Conservation (phyloP, 2,113 vertebrate genomes). For the Vombatus ursinus region DNA sequence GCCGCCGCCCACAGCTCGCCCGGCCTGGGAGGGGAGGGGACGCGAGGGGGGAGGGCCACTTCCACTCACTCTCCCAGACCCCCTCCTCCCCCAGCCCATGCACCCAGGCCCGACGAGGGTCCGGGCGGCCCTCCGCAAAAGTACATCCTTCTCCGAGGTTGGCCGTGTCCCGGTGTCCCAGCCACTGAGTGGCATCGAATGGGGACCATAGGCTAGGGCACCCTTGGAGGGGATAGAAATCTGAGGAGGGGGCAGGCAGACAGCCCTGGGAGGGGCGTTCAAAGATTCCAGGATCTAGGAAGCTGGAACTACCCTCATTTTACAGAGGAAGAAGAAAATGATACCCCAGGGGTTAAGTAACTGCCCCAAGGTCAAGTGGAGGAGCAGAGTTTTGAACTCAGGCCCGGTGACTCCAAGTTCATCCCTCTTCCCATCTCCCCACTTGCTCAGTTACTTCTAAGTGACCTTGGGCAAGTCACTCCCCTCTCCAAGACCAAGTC, state of each 20-base stretch:
- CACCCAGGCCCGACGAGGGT: neutral
- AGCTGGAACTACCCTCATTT: neutral
- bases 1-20: slow-evolving; percentile 33
- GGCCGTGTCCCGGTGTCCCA: no score
- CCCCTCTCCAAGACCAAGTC: neutral
- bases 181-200: neutral
- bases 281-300: neutral
- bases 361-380: neutral
- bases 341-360: neutral
- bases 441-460: neutral
- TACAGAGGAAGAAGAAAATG: neutral
- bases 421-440: neutral
- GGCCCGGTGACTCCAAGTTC: neutral
- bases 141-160: neutral
- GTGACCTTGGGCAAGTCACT: neutral
- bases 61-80: neutral
- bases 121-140: neutral
- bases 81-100: neutral
- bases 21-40: neutral
- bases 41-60: neutral
- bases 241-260: neutral
- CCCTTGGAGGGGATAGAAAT: neutral
- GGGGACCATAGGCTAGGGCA: neutral
- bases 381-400: neutral
- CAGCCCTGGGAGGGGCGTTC: neutral